Evolutionary conservation across 2,888 invertebrate species (phyloP), one percentile per base, ranked within the genome.

Genomic region (Operophtera brumata): DNA sequence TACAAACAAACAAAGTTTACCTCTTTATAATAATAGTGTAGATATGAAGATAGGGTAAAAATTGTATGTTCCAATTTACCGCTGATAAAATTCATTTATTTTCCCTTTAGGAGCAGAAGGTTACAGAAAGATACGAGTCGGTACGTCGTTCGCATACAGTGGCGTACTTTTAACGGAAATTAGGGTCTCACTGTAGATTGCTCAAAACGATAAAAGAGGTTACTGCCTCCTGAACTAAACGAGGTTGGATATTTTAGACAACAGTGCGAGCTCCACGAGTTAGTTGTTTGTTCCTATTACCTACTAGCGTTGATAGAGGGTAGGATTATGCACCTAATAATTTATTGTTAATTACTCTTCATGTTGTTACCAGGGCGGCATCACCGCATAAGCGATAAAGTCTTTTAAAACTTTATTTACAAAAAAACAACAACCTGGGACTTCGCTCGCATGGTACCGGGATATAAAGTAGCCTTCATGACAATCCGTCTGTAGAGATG

Each of bases 181-280:
- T 75, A 77, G 73, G 75, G 65, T 65, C 65, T 68, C 69, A 61
- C 65, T 60, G 68, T 60, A 76, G 75, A 79, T 77, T 74, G 74
- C 70, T 72, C 74, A 75, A 72, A 73, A 77, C 66, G 79, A 81
- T 82, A 81, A 73, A 75, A 68, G 69, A 71, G 74, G 70, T 68
- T 69, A 61, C 65, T 53, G 46, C 42, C 47, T 50, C 42, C 46
- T 41, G 43, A 55, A 47, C 50, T 47, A 50, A 56, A 51, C 47
- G 47, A 47, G 47, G 14, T 47, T 30, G 36, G 43, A 40, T 56
- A 46, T 47, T 47, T 50, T 51, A 56, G 39, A 44, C 39, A 51
- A 35, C 28, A 40, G 30, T 43, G 42, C 47, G 13, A 2, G 11
- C n/a, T 34, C 10, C n/a, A 6, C n/a, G 20, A 20, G 20, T 20